Conservation (phyloP, 1,140 invertebrate genomes). For the Andrena cerasifolii region DNA sequence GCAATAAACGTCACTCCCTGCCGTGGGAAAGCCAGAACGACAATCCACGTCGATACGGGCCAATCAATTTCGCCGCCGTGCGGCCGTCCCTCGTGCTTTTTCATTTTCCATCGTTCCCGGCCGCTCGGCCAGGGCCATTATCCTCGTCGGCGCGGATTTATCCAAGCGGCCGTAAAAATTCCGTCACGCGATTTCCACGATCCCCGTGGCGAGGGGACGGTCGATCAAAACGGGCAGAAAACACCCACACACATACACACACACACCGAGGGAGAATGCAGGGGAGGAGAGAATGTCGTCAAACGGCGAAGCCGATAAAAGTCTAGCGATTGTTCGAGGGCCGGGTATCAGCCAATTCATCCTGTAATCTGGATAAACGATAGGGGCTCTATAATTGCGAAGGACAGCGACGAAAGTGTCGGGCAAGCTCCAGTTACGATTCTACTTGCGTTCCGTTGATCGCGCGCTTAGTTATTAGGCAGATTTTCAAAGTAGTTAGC, state of each 20-base stretch:
- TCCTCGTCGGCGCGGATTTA: slow-evolving; percentile 37
- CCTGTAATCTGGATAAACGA: no score
- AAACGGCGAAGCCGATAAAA: no score
- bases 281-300: not conserved
- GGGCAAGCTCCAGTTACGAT: no score
- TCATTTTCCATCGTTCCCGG: slow-evolving; percentile 44
- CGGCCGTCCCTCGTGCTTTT: slow-evolving; percentile 32
- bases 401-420: no score
- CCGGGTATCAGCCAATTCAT: no score
- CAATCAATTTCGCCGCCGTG: slow-evolving; percentile 54
- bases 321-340: no score
- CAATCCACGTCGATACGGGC: slow-evolving; percentile 51
- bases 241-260: no score
- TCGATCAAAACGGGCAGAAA: not conserved
- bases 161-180: slow-evolving; percentile 50
- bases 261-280: not conserved
- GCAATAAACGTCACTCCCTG: slow-evolving; percentile 34
- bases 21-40: slow-evolving; percentile 37
- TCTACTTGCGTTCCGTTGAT: no score
- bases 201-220: not conserved
- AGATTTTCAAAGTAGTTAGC: no score
- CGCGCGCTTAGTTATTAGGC: no score
- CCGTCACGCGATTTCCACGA: slow-evolving; percentile 2
- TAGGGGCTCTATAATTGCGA: no score
- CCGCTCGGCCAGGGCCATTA: slow-evolving; percentile 29